Evolutionary conservation across 2,797 vertebrate species (phyloP).

Genomic region (Danio choprae): DNA sequence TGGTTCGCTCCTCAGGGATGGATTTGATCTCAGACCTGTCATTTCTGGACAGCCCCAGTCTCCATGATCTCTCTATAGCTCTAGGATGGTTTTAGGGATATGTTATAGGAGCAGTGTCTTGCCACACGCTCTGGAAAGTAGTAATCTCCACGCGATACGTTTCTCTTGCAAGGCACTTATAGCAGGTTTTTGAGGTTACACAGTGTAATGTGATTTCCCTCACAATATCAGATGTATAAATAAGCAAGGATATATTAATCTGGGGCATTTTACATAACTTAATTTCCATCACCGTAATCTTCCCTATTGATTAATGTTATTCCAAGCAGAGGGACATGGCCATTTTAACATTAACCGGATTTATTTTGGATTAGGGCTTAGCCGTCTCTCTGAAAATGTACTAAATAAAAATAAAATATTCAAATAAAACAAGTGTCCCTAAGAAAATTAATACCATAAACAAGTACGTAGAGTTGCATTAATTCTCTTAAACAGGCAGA

Average conservation of each 20-base stretch:
- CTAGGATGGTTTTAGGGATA: conserved; percentile 32
- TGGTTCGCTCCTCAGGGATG: conserved; percentile 50
- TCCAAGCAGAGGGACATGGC: conserved; percentile 71
- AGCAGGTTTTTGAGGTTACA: conserved; percentile 49
- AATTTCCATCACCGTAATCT: conserved; percentile 76
- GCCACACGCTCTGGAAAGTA: conserved; percentile 21
- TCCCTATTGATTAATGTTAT: conserved; percentile 75
- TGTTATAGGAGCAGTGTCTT: conserved; percentile 12
- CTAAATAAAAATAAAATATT: conserved; percentile 60
- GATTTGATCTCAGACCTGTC: conserved; percentile 50
- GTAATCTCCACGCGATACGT: conserved; percentile 38
- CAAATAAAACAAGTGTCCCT: conserved; percentile 58
- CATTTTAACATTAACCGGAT: conserved; percentile 77
- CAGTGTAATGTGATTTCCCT: conserved; percentile 51
- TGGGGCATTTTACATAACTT: conserved; percentile 67
- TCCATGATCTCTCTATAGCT: conserved; percentile 38
- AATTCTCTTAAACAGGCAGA: conserved; percentile 60
- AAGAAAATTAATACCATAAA: conserved; percentile 58
- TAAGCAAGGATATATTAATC: conserved; percentile 47
- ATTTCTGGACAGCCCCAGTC: conserved; percentile 41
- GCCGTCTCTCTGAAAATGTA: conserved; percentile 64
- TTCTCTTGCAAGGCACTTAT: conserved; percentile 32
- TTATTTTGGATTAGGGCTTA: conserved; percentile 76
- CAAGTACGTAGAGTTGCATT: conserved; percentile 62
- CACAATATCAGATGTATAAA: conserved; percentile 48